Base-by-base conservation (phyloP, 1,140 invertebrate species). In the Venustaconcha ellipsiformis region DNA sequence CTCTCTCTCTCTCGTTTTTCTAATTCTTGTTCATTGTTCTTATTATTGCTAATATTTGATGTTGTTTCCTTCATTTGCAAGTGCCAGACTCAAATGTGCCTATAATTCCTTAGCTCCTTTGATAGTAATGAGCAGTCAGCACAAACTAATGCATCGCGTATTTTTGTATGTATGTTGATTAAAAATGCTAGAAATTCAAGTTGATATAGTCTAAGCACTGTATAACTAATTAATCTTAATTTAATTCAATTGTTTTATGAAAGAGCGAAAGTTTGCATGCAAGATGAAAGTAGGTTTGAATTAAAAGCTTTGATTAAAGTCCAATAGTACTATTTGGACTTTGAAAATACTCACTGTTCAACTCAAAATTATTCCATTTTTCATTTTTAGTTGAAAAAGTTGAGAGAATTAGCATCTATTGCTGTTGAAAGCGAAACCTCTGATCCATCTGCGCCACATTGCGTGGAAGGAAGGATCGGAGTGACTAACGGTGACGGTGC, bases 321-420 rank as follows among this genome's bases (percentile, higher is more conserved):
- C 23, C 23, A 23, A 23, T 23, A 23, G 23, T 23, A 63, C 18
- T n/a, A 62, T 6, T 6, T n/a, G 18, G 59, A 26, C n/a, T 67
- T 67, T 1, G 48, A 11, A 12, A 55, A n/a, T 30, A 66, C n/a
- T 23, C 11, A n/a, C 37, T 74, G 18, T 37, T 20, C n/a, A 30
- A n/a, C 15, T n/a, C 26, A 67, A 23, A 30, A n/a, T 1, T 67
- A 26, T 60, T 48, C 15, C 72, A 17, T 67, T 59, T 70, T 65
- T 64, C 26, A 55, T 56, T 59, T 69, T 73, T 64, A 86, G 84
- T 58, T 84, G 20, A 83, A 82, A 59, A 73, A 83, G 17, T 72
- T 86, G 0, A 73, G 83, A 17, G 85, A 86, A 67, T 70, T 86
- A 20, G 82, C 82, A 8, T 65, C 71, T 14, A 79, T 83, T 56